A percentile compares a stretch with the other conserved stretches of the same genome.
Conservation (phyloP, 2,888 invertebrate species). For the Drosophila hamatofila region DNA sequence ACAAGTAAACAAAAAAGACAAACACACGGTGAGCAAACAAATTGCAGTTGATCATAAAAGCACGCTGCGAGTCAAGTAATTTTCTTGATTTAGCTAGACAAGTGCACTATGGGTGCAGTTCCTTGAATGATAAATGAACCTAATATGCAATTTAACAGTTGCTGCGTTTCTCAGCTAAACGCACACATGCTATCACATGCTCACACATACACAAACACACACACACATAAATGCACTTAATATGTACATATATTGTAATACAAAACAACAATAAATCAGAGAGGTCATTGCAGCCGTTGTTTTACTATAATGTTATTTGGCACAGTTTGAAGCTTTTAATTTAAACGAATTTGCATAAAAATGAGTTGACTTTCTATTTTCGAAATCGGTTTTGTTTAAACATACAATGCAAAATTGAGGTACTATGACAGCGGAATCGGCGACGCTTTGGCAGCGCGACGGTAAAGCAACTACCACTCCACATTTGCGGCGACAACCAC, state of each 20-base stretch:
- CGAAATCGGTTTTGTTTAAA: slow-evolving; percentile 25
- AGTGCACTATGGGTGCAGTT: slow-evolving; percentile 21
- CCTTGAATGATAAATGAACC: slow-evolving; percentile 25
- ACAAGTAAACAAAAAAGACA: slow-evolving; percentile 24
- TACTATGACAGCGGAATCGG: slow-evolving; percentile 30
- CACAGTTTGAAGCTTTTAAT: slow-evolving; percentile 9
- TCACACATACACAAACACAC: background rate
- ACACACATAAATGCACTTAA: background rate
- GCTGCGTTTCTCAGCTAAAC: slow-evolving; percentile 48
- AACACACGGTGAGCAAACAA: slow-evolving; percentile 27
- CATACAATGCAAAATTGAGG: slow-evolving; percentile 49
- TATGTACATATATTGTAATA: background rate
- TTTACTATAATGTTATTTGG: slow-evolving; percentile 20
- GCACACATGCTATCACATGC: background rate
- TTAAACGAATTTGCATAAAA: slow-evolving; percentile 11
- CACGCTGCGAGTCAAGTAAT: slow-evolving; percentile 1
- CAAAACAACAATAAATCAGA: slow-evolving; percentile 22
- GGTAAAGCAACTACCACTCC: slow-evolving; percentile 51
- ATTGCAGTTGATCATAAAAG: slow-evolving; percentile 15
- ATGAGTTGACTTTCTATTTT: slow-evolving; percentile 51
- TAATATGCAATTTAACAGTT: slow-evolving; percentile 58
- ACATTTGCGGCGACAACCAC: slow-evolving; percentile 42
- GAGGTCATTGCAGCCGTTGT: background rate
- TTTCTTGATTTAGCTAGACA: slow-evolving; percentile 11
- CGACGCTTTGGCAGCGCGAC: slow-evolving; percentile 56